phyloP scores from a whole-genome alignment of 2,113 vertebrate genomes.

The Sylvicapra grimmia region DNA sequence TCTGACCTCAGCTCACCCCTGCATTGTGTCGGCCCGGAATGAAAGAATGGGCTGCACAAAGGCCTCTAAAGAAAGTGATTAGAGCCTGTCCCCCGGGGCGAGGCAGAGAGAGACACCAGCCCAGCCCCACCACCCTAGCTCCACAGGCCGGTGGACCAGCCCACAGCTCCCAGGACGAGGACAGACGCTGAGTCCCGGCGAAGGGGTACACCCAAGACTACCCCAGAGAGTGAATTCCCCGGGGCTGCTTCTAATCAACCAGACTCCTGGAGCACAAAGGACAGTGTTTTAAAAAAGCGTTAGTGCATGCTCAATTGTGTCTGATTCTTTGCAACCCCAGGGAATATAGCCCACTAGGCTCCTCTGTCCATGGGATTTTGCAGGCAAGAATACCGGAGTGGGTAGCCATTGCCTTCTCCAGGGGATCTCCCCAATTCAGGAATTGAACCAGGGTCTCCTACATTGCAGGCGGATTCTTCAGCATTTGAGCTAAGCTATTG shows the following conservation, averaged over 20 bases:
- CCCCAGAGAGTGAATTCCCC: accelerated
- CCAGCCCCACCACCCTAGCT: neutral
- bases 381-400: neutral
- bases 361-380: neutral
- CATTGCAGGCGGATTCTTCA: neutral
- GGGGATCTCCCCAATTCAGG: neutral
- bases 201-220: neutral
- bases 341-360: neutral
- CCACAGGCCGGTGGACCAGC: neutral
- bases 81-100: neutral
- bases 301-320: neutral
- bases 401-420: neutral
- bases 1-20: constrained; percentile 58
- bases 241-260: neutral
- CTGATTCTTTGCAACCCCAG: neutral
- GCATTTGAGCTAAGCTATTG: neutral
- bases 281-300: neutral
- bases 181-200: neutral
- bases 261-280: neutral
- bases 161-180: neutral
- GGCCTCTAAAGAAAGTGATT: constrained; percentile 35
- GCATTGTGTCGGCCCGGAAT: constrained; percentile 31
- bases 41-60: constrained; percentile 21
- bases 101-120: neutral
- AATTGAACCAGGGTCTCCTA: neutral